A percentile compares a stretch with the other conserved stretches of the same genome.
These are phyloP conservation scores for Caenorhabditis latens DNA, from an alignment of 1,140 invertebrate species.

Conservation along the genomic window DNA sequence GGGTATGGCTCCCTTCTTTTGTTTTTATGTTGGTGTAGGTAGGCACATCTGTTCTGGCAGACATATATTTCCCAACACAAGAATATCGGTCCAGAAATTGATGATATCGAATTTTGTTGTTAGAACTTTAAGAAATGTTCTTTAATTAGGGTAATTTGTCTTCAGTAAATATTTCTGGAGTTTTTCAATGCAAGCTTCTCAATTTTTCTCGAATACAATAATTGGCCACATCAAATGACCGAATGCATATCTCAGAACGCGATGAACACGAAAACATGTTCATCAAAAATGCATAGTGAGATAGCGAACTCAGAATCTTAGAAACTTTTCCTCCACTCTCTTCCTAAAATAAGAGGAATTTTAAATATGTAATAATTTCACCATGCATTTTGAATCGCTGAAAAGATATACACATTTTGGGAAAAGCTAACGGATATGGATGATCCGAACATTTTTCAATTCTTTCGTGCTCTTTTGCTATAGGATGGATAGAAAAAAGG, in stretches of 20 bases:
- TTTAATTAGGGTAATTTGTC: too few relatives aligned
- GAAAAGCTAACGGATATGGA: not conserved
- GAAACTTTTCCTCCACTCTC: not conserved
- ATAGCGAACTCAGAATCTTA: constrained; percentile 4
- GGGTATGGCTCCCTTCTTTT: constrained; percentile 5
- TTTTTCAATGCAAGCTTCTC: too few relatives aligned
- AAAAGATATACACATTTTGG: not conserved
- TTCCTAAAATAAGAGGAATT: too few relatives aligned
- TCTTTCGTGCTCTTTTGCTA: not conserved
- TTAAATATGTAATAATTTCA: not conserved
- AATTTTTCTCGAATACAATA: not conserved
- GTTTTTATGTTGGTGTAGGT: not conserved
- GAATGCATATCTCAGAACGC: not conserved
- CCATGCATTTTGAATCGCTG: not conserved
- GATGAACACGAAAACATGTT: not conserved
- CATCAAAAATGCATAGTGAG: constrained; percentile 38
- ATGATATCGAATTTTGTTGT: too few relatives aligned
- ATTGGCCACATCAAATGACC: not conserved
- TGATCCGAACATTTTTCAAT: constrained; percentile 28
- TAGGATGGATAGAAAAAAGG: not conserved
- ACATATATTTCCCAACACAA: not conserved
- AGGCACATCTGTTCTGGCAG: not conserved
- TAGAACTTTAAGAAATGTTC: too few relatives aligned
- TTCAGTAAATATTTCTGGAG: not conserved
- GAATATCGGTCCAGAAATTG: too few relatives aligned